These are phyloP conservation scores for Drosophila murphyi DNA, from an alignment of 1,140 invertebrate species.

Conservation along the genomic window DNA sequence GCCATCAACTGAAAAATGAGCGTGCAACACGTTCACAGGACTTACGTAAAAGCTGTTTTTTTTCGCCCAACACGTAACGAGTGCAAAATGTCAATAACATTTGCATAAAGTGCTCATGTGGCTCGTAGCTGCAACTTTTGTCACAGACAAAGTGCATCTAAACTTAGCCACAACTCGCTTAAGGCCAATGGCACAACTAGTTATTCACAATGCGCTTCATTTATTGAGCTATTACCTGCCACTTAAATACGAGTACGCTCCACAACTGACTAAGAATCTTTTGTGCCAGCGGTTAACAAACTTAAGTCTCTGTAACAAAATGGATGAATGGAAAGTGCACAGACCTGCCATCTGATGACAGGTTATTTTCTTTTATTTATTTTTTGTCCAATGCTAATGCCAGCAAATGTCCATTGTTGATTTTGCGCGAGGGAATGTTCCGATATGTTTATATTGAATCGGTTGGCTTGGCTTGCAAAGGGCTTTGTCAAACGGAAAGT, in stretches of 20 bases:
- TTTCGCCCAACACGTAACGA: conserved; percentile 6
- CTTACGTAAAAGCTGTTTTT: conserved; percentile 41
- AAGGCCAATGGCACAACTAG: conserved; percentile 31
- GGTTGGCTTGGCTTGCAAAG: conserved; percentile 7
- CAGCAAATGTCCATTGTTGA: conserved; percentile 32
- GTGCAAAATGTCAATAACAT: conserved; percentile 43
- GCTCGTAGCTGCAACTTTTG: conserved; percentile 14
- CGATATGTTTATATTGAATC: conserved; percentile 26
- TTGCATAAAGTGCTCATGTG: conserved; percentile 24
- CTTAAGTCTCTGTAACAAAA: conserved; percentile 29
- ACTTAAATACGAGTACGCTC: conserved; percentile 9
- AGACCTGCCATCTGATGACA: too few relatives aligned
- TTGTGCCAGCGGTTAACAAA: conserved; percentile 23
- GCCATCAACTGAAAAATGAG: neutral
- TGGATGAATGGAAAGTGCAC: neutral
- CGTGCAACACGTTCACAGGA: conserved; percentile 19
- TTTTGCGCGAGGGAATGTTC: conserved; percentile 9
- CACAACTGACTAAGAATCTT: conserved; percentile 24
- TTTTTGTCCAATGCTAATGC: neutral
- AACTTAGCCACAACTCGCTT: conserved; percentile 10
- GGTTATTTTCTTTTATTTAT: too few relatives aligned
- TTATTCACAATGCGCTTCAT: conserved; percentile 11
- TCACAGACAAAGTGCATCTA: conserved; percentile 17
- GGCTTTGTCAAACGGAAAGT: conserved; percentile 1
- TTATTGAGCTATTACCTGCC: conserved; percentile 29